Conservation (phyloP, 1,140 invertebrate species). For the Camponotus floridanus region DNA sequence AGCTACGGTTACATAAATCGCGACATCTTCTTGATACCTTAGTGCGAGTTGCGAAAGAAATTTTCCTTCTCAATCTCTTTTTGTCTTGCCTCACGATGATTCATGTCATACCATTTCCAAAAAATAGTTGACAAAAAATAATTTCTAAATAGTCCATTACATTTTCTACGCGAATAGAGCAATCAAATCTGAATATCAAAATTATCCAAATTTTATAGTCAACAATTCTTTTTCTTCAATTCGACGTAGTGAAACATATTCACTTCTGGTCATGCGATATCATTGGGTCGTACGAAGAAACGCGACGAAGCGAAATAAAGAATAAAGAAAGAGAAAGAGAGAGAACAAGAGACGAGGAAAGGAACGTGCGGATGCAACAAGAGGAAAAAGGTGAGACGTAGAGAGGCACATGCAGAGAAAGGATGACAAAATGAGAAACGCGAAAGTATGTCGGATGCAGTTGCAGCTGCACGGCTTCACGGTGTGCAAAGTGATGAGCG, state of each 20-base stretch:
- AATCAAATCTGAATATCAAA: conserved; percentile 11
- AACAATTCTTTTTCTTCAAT: not conserved
- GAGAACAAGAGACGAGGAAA: not conserved
- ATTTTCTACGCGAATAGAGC: not conserved
- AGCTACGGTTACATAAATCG: conserved; percentile 8
- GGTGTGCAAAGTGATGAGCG: conserved; percentile 16
- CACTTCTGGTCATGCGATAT: conserved; percentile 58
- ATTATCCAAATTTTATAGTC: conserved; percentile 19
- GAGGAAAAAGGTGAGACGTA: not conserved
- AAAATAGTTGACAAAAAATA: conserved; percentile 25
- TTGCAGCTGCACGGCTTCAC: conserved; percentile 1
- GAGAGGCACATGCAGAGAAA: conserved; percentile 39
- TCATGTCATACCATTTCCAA: not conserved
- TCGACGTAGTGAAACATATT: conserved; percentile 46
- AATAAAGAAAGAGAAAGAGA: not conserved
- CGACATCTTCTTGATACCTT: conserved; percentile 11
- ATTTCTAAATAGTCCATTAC: conserved; percentile 13
- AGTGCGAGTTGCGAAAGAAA: not conserved
- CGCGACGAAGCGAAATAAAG: not conserved
- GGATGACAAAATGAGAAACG: conserved; percentile 67
- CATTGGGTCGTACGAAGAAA: conserved; percentile 4
- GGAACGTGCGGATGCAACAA: not conserved
- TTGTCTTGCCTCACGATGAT: too few relatives aligned
- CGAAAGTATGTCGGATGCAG: conserved; percentile 66
- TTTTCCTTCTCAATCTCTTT: not conserved